Conservation (phyloP, 2,113 vertebrate species). For the Pedetes capensis region DNA sequence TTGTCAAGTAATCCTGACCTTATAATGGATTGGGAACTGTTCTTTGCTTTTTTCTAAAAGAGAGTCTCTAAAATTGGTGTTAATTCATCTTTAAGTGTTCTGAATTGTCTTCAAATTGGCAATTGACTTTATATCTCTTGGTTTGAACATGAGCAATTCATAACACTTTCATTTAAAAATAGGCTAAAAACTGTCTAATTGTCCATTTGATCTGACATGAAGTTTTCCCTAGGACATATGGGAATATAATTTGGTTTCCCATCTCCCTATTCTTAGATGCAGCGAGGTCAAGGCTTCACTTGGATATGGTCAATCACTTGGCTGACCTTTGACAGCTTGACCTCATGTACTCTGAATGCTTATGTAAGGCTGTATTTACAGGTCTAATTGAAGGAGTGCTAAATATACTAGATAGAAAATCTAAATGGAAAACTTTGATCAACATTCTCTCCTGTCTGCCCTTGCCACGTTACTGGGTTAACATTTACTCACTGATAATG, state of each 20-base stretch:
- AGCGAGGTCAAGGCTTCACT: neutral
- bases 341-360: neutral
- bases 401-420: neutral
- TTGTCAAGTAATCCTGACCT: neutral
- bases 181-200: neutral
- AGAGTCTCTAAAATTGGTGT: neutral
- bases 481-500: neutral
- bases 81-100: neutral
- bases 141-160: neutral
- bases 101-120: neutral
- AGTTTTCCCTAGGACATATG: neutral
- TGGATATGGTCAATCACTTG: neutral
- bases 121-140: neutral
- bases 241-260: neutral
- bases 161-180: neutral
- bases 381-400: neutral
- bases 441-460: neutral
- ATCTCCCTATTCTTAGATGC: neutral
- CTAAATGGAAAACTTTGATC: neutral
- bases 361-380: neutral
- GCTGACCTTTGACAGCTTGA: neutral
- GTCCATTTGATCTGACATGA: neutral
- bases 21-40: neutral
- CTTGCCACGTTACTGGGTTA: neutral
- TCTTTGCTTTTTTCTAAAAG: neutral